These are phyloP conservation scores for Tragelaphus scriptus DNA, from an alignment of 2,113 vertebrate genomes.

Conservation along the genomic window DNA sequence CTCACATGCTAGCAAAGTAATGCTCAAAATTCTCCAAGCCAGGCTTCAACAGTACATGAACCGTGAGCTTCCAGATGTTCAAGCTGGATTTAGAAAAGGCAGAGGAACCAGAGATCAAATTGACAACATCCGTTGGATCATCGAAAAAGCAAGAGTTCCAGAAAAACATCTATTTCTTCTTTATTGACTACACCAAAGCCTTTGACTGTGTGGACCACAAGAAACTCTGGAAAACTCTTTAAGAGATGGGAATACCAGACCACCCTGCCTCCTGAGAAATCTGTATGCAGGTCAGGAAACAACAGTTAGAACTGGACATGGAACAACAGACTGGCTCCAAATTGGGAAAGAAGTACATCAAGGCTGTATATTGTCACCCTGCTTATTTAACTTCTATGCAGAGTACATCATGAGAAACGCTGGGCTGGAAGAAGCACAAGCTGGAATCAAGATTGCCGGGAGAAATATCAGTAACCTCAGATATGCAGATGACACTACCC, in stretches of 20 bases:
- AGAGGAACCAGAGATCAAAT: neutral
- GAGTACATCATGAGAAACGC: neutral
- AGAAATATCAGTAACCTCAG: neutral
- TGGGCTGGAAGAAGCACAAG: neutral
- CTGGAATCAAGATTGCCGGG: neutral
- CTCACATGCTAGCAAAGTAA: neutral
- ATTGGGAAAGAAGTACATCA: neutral
- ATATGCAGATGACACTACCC: neutral
- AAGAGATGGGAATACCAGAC: neutral
- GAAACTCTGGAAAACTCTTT: neutral
- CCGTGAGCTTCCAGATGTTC: neutral
- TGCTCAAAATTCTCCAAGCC: neutral
- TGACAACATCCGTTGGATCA: neutral
- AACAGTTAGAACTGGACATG: neutral
- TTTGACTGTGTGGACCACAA: neutral
- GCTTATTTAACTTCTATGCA: neutral
- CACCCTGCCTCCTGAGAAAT: neutral
- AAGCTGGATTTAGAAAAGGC: neutral
- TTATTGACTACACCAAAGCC: neutral
- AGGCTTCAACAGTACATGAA: neutral
- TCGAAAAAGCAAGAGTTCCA: neutral
- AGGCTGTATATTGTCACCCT: neutral
- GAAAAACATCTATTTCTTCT: neutral
- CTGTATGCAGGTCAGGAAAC: neutral
- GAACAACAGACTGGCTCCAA: neutral